Conservation (phyloP, 2,113 vertebrate genomes). For the Psephotus haematonotus region DNA sequence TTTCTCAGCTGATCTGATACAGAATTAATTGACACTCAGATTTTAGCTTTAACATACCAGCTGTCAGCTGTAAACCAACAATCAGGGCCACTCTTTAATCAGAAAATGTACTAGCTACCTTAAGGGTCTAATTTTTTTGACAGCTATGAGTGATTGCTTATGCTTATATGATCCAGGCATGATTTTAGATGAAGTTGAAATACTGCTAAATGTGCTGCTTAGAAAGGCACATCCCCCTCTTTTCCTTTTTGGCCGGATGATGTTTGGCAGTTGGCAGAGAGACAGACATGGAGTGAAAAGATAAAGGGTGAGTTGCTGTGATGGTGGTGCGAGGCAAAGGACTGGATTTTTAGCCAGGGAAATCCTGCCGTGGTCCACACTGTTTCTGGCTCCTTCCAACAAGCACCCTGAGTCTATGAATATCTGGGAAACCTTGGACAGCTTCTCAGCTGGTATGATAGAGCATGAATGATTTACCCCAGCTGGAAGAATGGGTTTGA, state of each 20-base stretch:
- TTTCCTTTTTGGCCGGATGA: neutral
- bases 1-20: conserved; percentile 67
- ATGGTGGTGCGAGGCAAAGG: neutral
- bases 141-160: conserved; percentile 37
- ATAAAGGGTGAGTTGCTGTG: neutral
- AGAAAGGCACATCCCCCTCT: neutral
- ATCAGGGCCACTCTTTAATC: neutral
- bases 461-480: neutral
- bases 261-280: neutral
- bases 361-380: accelerated
- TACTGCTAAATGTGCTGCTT: neutral
- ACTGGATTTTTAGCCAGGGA: accelerated
- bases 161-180: neutral
- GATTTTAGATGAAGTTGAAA: neutral
- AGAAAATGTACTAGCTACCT: conserved; percentile 37
- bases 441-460: neutral
- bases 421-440: neutral
- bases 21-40: conserved; percentile 68
- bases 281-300: neutral
- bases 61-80: conserved; percentile 60
- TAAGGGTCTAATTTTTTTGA: conserved; percentile 31
- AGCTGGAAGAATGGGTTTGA: neutral
- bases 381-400: neutral
- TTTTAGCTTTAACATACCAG: conserved; percentile 60
- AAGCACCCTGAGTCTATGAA: neutral